These are phyloP conservation scores for Nesoenas mayeri DNA, from an alignment of 2,113 vertebrate genomes.

Conservation along the genomic window DNA sequence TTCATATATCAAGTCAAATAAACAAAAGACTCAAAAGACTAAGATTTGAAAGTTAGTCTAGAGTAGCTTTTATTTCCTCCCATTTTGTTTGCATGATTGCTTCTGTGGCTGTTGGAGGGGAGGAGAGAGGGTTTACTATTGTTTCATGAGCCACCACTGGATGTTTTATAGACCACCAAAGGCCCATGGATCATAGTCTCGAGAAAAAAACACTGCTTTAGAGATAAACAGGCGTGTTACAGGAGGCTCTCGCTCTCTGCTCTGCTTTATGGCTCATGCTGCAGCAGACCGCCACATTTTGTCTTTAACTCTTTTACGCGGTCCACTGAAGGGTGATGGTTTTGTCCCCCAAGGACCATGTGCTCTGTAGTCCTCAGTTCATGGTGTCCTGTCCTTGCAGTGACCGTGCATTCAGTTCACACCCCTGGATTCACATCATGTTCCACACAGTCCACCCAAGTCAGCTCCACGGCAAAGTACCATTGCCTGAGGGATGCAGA, in stretches of 20 bases:
- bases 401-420: background rate
- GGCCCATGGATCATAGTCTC: background rate
- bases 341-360: background rate
- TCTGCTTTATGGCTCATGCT: background rate
- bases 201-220: background rate
- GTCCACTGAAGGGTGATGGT: background rate
- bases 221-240: background rate
- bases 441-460: background rate
- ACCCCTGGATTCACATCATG: background rate
- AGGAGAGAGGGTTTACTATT: conserved; percentile 3
- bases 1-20: conserved; percentile 38
- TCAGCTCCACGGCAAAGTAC: background rate
- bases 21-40: background rate
- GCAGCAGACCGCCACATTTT: background rate
- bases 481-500: background rate
- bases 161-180: conserved; percentile 37
- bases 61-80: conserved; percentile 18
- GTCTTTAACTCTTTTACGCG: background rate
- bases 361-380: background rate
- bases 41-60: background rate
- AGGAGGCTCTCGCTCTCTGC: background rate
- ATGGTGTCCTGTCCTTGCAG: background rate
- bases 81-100: background rate
- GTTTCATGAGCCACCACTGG: conserved; percentile 7
- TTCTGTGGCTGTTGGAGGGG: background rate